Percentiles rank a stretch among this genome's conserved stretches.
Conservation (phyloP, 2,888 invertebrate genomes). For the Nomada fucata region DNA sequence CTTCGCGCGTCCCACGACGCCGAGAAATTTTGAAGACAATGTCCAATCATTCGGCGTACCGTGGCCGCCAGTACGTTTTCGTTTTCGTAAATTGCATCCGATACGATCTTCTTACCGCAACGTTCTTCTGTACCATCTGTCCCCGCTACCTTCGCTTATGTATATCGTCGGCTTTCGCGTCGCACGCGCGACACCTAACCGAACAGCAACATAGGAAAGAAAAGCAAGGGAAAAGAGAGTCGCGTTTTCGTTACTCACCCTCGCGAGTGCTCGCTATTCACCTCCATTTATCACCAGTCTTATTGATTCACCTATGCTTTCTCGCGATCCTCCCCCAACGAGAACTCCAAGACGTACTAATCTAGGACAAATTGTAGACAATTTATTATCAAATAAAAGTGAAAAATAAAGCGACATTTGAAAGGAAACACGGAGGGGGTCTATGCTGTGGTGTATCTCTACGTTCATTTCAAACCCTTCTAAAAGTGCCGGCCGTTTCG, state of each 20-base stretch:
- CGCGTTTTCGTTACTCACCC: constrained; percentile 33
- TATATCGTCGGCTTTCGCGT: constrained; percentile 22
- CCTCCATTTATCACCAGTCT: constrained; percentile 61
- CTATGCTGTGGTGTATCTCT: constrained; percentile 30
- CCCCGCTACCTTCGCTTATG: constrained; percentile 55
- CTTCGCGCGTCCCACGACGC: neutral
- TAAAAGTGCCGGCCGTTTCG: neutral
- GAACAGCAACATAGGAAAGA: neutral
- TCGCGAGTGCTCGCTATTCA: constrained; percentile 61
- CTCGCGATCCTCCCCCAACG: constrained; percentile 73
- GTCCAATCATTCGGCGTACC: neutral
- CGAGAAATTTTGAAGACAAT: neutral
- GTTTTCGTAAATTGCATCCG: constrained; percentile 16
- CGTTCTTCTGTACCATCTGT: constrained; percentile 55
- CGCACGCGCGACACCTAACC: constrained; percentile 42
- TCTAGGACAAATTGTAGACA: constrained; percentile 84
- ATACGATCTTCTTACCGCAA: constrained; percentile 20
- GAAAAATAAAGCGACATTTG: constrained; percentile 82
- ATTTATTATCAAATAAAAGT: constrained; percentile 84
- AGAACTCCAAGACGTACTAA: constrained; percentile 82
- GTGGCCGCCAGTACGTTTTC: neutral
- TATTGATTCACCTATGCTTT: constrained; percentile 74
- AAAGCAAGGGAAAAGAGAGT: neutral
- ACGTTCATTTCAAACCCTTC: constrained; percentile 35
- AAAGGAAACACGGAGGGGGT: constrained; percentile 68